These are phyloP conservation scores for Rousettus leschenaultii DNA, from an alignment of 2,113 vertebrate genomes.

Conservation along the genomic window DNA sequence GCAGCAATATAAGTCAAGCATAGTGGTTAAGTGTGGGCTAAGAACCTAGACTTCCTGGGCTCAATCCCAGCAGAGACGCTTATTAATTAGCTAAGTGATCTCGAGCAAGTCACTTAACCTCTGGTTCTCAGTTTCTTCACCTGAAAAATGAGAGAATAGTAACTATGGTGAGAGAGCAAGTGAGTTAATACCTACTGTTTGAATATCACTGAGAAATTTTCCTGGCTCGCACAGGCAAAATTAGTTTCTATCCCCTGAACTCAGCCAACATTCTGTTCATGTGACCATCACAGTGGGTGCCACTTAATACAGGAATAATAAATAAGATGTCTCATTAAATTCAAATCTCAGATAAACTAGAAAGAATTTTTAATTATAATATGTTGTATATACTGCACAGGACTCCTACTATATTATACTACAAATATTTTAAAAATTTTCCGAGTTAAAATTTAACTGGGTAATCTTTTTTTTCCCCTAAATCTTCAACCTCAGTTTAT, in stretches of 20 bases:
- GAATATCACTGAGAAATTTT: neutral
- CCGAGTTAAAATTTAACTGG: neutral
- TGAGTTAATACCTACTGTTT: neutral
- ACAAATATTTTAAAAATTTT: neutral
- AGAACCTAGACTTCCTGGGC: neutral
- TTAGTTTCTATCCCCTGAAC: neutral
- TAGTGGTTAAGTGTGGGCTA: neutral
- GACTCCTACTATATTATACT: neutral
- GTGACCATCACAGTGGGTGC: no score
- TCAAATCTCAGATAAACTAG: neutral
- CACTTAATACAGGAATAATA: neutral
- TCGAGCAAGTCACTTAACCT: neutral
- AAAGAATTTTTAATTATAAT: neutral
- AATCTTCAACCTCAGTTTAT: neutral
- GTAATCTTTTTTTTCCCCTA: neutral
- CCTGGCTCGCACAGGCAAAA: neutral
- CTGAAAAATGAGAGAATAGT: neutral
- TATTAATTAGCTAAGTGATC: neutral
- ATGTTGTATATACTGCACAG: neutral
- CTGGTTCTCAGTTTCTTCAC: neutral
- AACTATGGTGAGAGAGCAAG: neutral
- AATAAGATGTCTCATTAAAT: neutral
- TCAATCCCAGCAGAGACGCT: neutral
- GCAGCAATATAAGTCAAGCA: neutral
- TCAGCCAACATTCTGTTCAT: neutral